phyloP scores from a whole-genome alignment of 2,888 invertebrate species.

The Mimas tiliae region DNA sequence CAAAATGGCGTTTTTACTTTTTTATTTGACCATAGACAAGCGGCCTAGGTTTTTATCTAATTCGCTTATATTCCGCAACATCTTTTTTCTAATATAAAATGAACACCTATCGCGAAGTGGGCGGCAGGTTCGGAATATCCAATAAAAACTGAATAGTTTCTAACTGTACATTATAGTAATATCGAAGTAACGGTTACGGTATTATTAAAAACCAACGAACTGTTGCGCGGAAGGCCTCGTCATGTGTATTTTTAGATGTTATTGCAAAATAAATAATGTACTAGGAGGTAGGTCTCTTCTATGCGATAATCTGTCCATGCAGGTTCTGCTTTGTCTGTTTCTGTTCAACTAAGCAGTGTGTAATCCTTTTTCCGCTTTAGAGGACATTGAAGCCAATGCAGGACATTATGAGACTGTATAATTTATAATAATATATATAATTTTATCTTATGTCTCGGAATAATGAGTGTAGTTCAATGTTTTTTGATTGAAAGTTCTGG shows the following conservation, averaged over 20 bases:
- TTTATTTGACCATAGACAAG: neutral
- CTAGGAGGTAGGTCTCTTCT: too few relatives aligned
- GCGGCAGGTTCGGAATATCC: slow-evolving; percentile 39
- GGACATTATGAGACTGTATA: too few relatives aligned
- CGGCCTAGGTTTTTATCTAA: neutral
- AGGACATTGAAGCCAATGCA: too few relatives aligned
- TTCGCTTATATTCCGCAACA: neutral
- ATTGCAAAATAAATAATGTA: neutral
- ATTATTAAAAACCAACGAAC: slow-evolving; percentile 31
- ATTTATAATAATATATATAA: too few relatives aligned
- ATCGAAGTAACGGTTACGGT: slow-evolving; percentile 50
- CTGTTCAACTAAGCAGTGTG: too few relatives aligned
- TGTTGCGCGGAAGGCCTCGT: neutral
- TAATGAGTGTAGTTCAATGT: too few relatives aligned
- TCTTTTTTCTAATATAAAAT: neutral
- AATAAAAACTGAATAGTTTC: slow-evolving; percentile 51
- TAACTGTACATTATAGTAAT: slow-evolving; percentile 59
- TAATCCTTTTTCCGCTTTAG: too few relatives aligned
- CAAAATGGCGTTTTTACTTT: slow-evolving; percentile 5
- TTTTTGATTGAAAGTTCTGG: too few relatives aligned
- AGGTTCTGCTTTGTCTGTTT: too few relatives aligned
- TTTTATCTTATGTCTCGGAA: too few relatives aligned
- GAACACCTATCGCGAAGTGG: slow-evolving; percentile 47
- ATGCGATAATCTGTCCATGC: too few relatives aligned
- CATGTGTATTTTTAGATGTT: slow-evolving; percentile 14